Evolutionary conservation across 2,797 vertebrate genomes (phyloP).

Genomic region (Bradypodion ventrale): DNA sequence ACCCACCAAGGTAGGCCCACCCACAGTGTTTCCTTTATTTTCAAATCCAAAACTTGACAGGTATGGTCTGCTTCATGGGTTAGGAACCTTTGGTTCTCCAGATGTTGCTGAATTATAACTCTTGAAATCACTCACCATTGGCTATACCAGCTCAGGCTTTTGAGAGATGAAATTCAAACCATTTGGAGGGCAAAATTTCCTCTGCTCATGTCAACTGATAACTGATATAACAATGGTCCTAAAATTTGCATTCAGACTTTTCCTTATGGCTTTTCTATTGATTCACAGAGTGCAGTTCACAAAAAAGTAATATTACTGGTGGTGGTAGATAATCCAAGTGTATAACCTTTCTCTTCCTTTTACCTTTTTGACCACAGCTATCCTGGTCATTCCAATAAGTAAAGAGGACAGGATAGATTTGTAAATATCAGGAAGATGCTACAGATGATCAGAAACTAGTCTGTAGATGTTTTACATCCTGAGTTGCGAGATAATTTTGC

Average conservation of each 20-base stretch:
- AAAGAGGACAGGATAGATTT: background rate
- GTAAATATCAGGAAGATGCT: no score
- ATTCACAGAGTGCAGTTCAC: background rate
- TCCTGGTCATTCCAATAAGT: background rate
- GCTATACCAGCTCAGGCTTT: background rate
- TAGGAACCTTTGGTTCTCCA: background rate
- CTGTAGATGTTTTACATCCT: background rate
- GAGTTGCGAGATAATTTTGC: background rate
- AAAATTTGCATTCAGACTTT: background rate
- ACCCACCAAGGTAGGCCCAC: no score
- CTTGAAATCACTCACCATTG: background rate
- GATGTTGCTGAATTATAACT: background rate
- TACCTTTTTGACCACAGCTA: no score
- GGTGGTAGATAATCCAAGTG: background rate
- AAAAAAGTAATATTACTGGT: background rate
- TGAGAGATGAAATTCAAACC: background rate
- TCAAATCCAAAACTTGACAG: no score
- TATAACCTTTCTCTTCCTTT: background rate
- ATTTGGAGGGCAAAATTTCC: background rate
- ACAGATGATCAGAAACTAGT: background rate
- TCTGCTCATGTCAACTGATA: background rate
- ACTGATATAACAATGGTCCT: no score
- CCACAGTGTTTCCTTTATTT: no score
- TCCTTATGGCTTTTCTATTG: background rate
- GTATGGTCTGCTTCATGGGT: background rate